A percentile compares a stretch with the other conserved stretches of the same genome.
These are phyloP conservation scores for Asteroscopus sphinx DNA, from an alignment of 2,888 invertebrate genomes.

Conservation along the genomic window DNA sequence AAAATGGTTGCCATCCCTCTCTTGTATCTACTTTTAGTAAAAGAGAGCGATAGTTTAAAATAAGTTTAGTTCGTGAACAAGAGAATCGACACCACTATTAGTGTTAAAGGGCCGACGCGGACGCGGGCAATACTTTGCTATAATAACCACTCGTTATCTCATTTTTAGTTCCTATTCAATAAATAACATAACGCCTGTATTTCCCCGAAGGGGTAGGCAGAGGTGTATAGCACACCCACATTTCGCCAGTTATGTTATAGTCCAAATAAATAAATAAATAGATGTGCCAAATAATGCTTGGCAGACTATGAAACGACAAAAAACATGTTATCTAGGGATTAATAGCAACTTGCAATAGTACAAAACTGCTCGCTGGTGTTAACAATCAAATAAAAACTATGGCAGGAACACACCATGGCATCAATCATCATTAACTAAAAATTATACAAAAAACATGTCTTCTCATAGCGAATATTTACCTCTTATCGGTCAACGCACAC, in stretches of 20 bases:
- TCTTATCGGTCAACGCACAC: too few relatives aligned
- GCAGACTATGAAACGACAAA: constrained; percentile 32
- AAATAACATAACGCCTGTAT: too few relatives aligned
- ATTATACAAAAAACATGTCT: constrained; percentile 8
- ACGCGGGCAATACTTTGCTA: constrained; percentile 11
- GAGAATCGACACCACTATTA: too few relatives aligned
- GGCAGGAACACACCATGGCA: constrained; percentile 1
- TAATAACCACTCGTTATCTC: constrained; percentile 11
- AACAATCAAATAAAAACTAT: constrained; percentile 4
- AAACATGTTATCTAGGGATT: constrained; percentile 20
- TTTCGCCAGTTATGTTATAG: too few relatives aligned
- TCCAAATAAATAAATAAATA: too few relatives aligned
- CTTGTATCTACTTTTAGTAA: too few relatives aligned
- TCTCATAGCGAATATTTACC: constrained; percentile 21
- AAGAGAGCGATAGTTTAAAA: too few relatives aligned
- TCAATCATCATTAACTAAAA: constrained; percentile 6
- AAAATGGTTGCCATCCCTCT: too few relatives aligned
- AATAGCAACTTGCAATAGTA: constrained; percentile 41
- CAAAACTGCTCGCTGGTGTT: constrained; percentile 33
- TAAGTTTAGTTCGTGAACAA: too few relatives aligned
- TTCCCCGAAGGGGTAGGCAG: too few relatives aligned
- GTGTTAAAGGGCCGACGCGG: too few relatives aligned
- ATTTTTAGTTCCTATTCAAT: constrained; percentile 22
- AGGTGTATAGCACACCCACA: too few relatives aligned
- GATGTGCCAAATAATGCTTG: constrained; percentile 52